Evolutionary conservation across 2,888 invertebrate species (phyloP), one percentile per base, ranked within the genome.

Genomic region (Drosophila fungiperda): DNA sequence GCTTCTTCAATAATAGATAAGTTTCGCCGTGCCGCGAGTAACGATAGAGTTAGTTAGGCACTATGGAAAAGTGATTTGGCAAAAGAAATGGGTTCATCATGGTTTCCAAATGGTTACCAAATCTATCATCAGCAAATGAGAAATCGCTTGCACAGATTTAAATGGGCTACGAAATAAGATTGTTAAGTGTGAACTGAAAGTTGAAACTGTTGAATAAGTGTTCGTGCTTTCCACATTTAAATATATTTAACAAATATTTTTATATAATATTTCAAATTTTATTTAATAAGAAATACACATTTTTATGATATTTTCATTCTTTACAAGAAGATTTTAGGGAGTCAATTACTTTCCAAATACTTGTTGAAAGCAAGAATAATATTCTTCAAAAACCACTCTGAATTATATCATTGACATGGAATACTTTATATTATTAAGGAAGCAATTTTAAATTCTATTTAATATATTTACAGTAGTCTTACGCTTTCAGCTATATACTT

Each of bases 1-100:
- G 72, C 40, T 53, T 23, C 62, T 57, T 40, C 78, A 68, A 66
- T 68, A 72, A 76, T 72, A 72, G 78, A 76, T 80, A 80, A 62
- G 29, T 36, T 58, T n/a, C 11, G 76, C 53, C 7, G 11, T 45
- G 49, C 52, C 68, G 67, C 49, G 50, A 45, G n/a, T 48, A 67
- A 62, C 58, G 64, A 55, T 49, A 55, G 48, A 42, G 54, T 6
- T 32, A 29, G 52, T 48, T 50, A 15, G 50, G 29, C 54, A 33
- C 23, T 11, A 23, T 50, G 33, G 65, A 49, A 63, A 65, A 65
- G 29, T 59, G 48, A 65, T 59, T 66, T 74, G 49, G 26, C 45
- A 9, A 45, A 45, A 40, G 35, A 60, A 73, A 78, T 70, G 68
- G 61, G 55, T 55, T 66, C 59, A 67, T 69, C 67, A 60, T 64